A percentile compares a stretch with the other conserved stretches of the same genome.
Conservation (phyloP, 2,797 vertebrate genomes). For the Myotis daubentonii region DNA sequence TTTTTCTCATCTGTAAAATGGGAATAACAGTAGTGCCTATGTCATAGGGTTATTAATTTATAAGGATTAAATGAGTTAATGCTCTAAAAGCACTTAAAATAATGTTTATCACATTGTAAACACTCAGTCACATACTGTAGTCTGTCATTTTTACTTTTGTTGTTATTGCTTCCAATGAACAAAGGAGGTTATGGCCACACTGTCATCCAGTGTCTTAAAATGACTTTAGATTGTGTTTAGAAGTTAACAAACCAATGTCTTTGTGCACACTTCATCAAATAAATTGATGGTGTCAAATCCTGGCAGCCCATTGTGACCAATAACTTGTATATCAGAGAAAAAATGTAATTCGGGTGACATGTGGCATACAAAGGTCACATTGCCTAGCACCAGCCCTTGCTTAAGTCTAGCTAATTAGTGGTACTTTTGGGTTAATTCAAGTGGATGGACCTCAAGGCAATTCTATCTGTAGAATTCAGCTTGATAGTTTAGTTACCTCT, state of each 20-base stretch:
- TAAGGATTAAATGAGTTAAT: neutral
- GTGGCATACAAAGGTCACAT: conserved; percentile 86
- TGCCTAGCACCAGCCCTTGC: conserved; percentile 82
- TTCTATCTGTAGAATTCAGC: conserved; percentile 75
- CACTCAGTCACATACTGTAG: neutral
- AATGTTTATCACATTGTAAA: neutral
- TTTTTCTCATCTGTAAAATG: neutral
- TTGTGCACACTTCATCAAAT: conserved; percentile 40
- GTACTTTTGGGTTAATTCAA: conserved; percentile 81
- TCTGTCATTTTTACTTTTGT: neutral
- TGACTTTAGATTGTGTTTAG: neutral
- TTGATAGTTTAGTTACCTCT: conserved; percentile 32
- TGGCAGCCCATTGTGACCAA: conserved; percentile 23
- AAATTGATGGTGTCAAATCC: conserved; percentile 60
- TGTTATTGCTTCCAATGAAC: neutral
- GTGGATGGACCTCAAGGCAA: conserved; percentile 83
- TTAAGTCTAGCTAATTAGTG: conserved; percentile 86
- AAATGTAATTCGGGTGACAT: conserved; percentile 84
- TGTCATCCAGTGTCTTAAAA: neutral
- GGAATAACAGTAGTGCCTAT: neutral
- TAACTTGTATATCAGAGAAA: conserved; percentile 69
- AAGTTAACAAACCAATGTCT: neutral
- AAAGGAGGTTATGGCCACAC: neutral
- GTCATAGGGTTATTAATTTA: neutral
- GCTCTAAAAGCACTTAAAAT: neutral